These are phyloP conservation scores for Zhengitettix transpicula DNA, from an alignment of 2,888 invertebrate genomes.

Conservation along the genomic window DNA sequence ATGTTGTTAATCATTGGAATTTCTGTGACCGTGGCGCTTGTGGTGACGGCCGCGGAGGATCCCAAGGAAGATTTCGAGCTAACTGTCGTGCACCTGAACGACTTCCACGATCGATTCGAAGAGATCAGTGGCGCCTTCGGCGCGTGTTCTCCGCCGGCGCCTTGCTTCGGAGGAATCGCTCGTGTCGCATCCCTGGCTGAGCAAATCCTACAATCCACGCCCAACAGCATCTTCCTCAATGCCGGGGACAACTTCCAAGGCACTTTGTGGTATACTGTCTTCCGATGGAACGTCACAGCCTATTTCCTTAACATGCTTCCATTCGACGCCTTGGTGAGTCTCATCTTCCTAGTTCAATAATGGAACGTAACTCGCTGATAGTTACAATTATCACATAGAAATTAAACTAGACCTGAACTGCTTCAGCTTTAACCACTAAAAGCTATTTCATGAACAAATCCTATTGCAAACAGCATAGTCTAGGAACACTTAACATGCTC, in stretches of 20 bases:
- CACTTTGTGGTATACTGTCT: slow-evolving; percentile 62
- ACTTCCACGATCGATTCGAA: slow-evolving; percentile 26
- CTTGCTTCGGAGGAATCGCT: slow-evolving; percentile 13
- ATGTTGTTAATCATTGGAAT: background rate
- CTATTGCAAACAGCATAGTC: too few relatives aligned
- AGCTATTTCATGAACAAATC: too few relatives aligned
- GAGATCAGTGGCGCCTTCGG: slow-evolving; percentile 6
- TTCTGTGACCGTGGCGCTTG: background rate
- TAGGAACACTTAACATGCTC: too few relatives aligned
- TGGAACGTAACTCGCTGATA: too few relatives aligned
- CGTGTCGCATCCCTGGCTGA: slow-evolving; percentile 6
- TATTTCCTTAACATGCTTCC: slow-evolving; percentile 57
- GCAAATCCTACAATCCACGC: background rate
- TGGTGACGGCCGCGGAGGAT: background rate
- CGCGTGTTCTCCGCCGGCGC: slow-evolving; percentile 1
- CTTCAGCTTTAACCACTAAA: too few relatives aligned
- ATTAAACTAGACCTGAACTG: too few relatives aligned
- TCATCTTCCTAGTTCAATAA: background rate
- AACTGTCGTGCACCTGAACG: slow-evolving; percentile 27
- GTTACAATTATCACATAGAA: too few relatives aligned
- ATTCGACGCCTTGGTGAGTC: slow-evolving; percentile 57
- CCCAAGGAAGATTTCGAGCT: slow-evolving; percentile 12
- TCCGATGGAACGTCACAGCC: slow-evolving; percentile 43
- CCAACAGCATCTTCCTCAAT: slow-evolving; percentile 50
- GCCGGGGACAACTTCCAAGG: slow-evolving; percentile 77